Evolutionary conservation across 2,888 invertebrate genomes (phyloP), one percentile per base, ranked within the genome.

Genomic region (Boloria selene): DNA sequence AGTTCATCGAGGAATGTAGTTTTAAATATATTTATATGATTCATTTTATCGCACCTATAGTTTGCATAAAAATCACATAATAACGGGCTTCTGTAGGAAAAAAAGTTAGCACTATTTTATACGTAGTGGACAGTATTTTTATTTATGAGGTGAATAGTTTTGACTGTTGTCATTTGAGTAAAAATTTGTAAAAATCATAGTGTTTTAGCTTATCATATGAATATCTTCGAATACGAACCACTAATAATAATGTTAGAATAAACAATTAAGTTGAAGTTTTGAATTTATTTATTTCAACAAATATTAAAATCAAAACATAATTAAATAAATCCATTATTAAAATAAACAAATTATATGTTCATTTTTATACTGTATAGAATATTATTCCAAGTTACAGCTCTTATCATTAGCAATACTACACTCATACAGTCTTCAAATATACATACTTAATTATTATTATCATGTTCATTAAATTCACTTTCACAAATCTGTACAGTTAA

Each of bases 21-120:
- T 51, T 58, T 64, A 44, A 13, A 56, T 51, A 51, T 60, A 61
- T 45, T 45, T n/a, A 7, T 18, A 22, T 64, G 68, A 72, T 64
- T 63, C 42, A 69, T 58, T 62, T 49, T 16, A 45, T 52, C 58
- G 44, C 65, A 55, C 62, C 67, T 64, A 47, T 62, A 3, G 62
- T 73, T 72, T 49, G 56, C 68, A 72, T 71, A 69, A 61, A 67
- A 69, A 49, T 13, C 58, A 59, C 61, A 67, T 69, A 56, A 65
- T 73, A 73, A 73, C 71, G 68, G 73, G n/a, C 50, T 63, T 44
- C 22, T 31, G 38, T 26, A 54, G 45, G 50, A 56, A 67, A 64
- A 67, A 64, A 45, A 44, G 26, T 31, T 38, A 38, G 1, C 31
- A 38, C 31, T 38, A 38, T 38, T 16, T 47, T 54, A 67, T 55